Conservation (phyloP, 2,113 vertebrate species). For the Megaleporinus macrocephalus region DNA sequence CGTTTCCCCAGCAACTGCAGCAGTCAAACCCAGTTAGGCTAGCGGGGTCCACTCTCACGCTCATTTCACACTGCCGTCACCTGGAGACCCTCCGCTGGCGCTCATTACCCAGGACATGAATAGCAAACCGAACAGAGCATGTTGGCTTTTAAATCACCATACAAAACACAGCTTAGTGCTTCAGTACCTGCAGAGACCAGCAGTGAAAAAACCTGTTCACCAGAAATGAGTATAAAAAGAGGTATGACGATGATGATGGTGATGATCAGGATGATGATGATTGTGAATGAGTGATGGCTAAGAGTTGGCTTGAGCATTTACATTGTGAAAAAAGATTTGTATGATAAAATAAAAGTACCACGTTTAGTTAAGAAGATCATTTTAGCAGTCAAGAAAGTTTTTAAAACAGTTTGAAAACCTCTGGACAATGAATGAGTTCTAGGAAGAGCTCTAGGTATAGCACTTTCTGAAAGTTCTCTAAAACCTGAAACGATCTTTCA, state of each 20-base stretch:
- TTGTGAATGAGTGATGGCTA: too few species aligned
- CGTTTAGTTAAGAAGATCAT: too few species aligned
- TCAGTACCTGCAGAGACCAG: background rate
- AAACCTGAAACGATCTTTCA: too few species aligned
- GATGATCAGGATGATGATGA: background rate
- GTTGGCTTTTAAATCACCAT: constrained; percentile 36
- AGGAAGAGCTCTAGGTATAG: too few species aligned
- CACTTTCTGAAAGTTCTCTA: too few species aligned
- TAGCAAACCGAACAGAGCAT: constrained; percentile 30
- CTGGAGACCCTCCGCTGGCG: constrained; percentile 28
- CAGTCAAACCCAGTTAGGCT: constrained; percentile 37
- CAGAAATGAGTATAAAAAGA: background rate
- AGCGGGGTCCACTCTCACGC: constrained; percentile 34
- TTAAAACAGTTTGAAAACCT: too few species aligned
- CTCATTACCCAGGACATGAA: constrained; percentile 40
- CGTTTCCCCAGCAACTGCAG: constrained; percentile 58
- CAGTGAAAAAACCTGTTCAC: too few species aligned
- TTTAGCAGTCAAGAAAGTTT: too few species aligned
- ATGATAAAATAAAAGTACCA: too few species aligned
- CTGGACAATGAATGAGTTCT: too few species aligned
- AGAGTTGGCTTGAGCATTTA: too few species aligned
- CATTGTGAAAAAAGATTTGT: too few species aligned
- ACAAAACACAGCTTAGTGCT: constrained; percentile 21
- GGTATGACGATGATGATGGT: background rate
- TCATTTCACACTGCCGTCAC: constrained; percentile 43